A percentile compares a stretch with the other conserved stretches of the same genome.
Evolutionary conservation across 2,797 vertebrate species (phyloP).

Genomic region (Poecile montanus): DNA sequence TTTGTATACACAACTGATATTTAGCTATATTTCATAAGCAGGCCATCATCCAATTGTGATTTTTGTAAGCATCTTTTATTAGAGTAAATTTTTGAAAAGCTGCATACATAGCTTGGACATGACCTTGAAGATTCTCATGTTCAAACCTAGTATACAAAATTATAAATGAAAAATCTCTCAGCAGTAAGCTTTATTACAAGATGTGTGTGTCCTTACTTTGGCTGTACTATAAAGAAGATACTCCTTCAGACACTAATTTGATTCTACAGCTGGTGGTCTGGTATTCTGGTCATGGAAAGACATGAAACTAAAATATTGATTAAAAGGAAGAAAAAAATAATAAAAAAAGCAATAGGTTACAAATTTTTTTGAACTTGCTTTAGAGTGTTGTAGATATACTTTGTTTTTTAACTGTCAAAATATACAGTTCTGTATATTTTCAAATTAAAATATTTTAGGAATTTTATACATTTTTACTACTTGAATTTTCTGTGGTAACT

Average conservation of each 20-base stretch:
- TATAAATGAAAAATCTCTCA: not conserved
- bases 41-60: not conserved
- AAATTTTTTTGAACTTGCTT: not conserved
- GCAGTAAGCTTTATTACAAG: not conserved
- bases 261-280: not conserved
- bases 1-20: not conserved
- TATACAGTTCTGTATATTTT: not conserved
- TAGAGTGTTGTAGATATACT: not conserved
- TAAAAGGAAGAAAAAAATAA: not conserved
- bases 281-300: not conserved
- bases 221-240: not conserved
- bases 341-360: not conserved
- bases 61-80: not conserved
- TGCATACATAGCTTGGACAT: not conserved
- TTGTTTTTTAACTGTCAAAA: not conserved
- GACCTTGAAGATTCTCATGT: not conserved
- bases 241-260: not conserved
- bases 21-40: not conserved
- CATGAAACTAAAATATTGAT: not conserved
- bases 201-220: not conserved
- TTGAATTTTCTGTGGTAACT: not conserved
- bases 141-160: not conserved
- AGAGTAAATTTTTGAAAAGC: not conserved
- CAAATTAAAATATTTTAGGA: not conserved
- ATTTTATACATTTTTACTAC: not conserved